Evolutionary conservation across 2,113 vertebrate genomes (phyloP), one percentile per base, ranked within the genome.

Genomic region (Ciconia boyciana): DNA sequence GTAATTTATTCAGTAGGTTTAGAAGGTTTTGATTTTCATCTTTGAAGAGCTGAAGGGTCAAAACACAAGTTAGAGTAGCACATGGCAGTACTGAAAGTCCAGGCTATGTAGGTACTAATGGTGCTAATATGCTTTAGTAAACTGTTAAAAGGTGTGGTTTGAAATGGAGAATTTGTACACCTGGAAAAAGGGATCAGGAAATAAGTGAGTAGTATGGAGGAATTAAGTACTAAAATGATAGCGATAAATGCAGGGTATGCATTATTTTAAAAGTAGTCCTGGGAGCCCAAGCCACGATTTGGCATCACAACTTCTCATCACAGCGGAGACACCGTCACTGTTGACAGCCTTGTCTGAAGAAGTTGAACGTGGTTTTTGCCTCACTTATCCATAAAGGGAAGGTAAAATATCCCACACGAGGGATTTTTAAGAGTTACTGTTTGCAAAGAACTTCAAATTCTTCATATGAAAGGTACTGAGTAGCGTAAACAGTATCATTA

Each of bases 1-100:
- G 84, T 75, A 82, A 93, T 96, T 91, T 93, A 91, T 90, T 77
- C 90, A 46, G 34, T 11, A 75, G 86, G 41, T 93, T 79, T 61
- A 51, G 58, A 83, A 87, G 44, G 44, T 32, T 96, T 87, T 93
- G 88, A 82, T 96, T 93, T 93, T 68, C 52, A 52, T 87, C 57
- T 82, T 83, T 61, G 90, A 75, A 60, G 57, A 92, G 21, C 83
- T 84, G 90, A 94, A 68, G 89, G 91, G 61, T 94, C 77, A 87
- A 96, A 95, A 58, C 34, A 65, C 52, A 61, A 90, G 78, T 84
- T 6, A 46, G 74, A 43, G 36, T 16, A 68, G 69, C 52, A 52
- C 52, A 20, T 22, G 48, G 61, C 65, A 75, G 69, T 5, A 43
- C 71, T 65, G 81, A 44, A 49, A 32, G 49, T n/a, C 69, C 55